These are phyloP conservation scores for Apodemia duryi DNA, from an alignment of 2,888 invertebrate species.

Conservation along the genomic window DNA sequence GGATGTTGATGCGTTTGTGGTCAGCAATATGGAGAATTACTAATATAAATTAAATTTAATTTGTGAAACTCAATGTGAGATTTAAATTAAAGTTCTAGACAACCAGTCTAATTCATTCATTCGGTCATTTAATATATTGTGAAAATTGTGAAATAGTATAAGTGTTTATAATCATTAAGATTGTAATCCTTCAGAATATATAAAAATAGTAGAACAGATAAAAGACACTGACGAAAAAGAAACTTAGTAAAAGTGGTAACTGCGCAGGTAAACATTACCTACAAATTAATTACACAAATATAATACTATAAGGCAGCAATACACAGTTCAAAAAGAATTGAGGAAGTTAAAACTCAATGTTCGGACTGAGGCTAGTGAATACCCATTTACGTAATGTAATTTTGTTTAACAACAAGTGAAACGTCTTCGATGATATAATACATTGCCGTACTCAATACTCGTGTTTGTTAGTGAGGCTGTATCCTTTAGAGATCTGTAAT, in stretches of 20 bases:
- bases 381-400: constrained; percentile 60
- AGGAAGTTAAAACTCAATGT: constrained; percentile 50
- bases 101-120: no score
- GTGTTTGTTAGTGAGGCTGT: constrained; percentile 19
- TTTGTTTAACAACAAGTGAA: constrained; percentile 73
- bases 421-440: constrained; percentile 64
- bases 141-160: no score
- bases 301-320: neutral
- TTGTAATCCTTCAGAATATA: no score
- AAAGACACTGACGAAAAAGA: neutral
- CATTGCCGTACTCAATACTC: constrained; percentile 31
- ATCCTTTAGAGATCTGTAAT: constrained; percentile 23
- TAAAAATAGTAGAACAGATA: no score
- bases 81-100: no score
- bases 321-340: constrained; percentile 32
- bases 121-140: no score
- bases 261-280: neutral
- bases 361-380: constrained; percentile 47
- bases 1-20: no score
- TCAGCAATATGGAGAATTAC: no score
- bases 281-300: neutral
- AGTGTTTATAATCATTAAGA: no score
- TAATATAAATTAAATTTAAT: no score
- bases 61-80: no score
- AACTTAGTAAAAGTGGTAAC: neutral